Conservation (phyloP, 2,888 invertebrate genomes). For the Agrochola lychnidis region DNA sequence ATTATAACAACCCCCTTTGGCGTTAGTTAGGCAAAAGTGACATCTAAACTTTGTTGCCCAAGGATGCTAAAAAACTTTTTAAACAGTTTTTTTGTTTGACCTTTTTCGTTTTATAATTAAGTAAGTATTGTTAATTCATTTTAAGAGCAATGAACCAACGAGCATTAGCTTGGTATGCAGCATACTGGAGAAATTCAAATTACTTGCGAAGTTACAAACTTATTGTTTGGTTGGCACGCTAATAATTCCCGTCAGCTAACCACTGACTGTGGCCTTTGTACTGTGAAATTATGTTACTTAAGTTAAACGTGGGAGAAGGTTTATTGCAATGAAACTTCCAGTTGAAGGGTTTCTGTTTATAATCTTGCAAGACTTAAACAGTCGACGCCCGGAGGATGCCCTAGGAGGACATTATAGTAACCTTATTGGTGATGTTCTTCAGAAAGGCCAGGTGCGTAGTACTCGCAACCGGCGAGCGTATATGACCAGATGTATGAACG, state of each 20-base stretch:
- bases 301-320: conserved; percentile 16
- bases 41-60: not conserved
- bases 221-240: conserved; percentile 58
- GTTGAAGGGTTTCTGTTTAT: conserved; percentile 12
- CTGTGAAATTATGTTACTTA: conserved; percentile 32
- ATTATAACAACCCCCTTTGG: not conserved
- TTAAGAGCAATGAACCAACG: conserved; percentile 31
- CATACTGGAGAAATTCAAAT: conserved; percentile 53
- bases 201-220: conserved; percentile 50
- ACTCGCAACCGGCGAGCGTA: no score
- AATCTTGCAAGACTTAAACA: conserved; percentile 5
- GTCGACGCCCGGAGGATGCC: not conserved
- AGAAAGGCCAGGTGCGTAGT: no score
- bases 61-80: not conserved
- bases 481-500: no score
- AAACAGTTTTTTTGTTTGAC: no score
- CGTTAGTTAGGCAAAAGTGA: not conserved
- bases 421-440: no score
- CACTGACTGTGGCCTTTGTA: conserved; percentile 45
- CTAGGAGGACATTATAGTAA: no score
- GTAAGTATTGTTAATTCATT: conserved; percentile 15
- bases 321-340: conserved; percentile 31
- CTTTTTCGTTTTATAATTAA: no score
- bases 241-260: conserved; percentile 56
- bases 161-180: conserved; percentile 12